These are phyloP conservation scores for Pandemis cinnamomeana DNA, from an alignment of 2,888 invertebrate species.

Conservation along the genomic window DNA sequence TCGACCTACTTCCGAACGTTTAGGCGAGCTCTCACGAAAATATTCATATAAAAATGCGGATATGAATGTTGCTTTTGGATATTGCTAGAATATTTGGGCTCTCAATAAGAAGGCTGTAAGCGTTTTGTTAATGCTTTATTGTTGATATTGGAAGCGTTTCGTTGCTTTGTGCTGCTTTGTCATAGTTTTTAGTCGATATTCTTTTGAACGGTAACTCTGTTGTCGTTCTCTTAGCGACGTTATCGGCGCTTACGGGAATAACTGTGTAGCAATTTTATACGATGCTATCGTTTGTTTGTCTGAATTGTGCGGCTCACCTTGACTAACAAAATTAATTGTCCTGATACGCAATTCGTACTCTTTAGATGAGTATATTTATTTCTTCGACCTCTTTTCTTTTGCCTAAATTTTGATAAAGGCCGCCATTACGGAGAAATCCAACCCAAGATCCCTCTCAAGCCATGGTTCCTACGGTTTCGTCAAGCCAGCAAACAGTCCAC, in stretches of 20 bases:
- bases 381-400: no score
- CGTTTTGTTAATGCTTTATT: conserved; percentile 44
- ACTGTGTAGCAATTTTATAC: background rate
- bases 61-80: conserved; percentile 61
- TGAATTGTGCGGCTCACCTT: background rate
- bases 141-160: conserved; percentile 30
- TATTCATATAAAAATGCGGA: conserved; percentile 61
- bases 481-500: no score
- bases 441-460: no score
- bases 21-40: conserved; percentile 64
- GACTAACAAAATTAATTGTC: background rate
- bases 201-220: background rate
- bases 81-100: conserved; percentile 56
- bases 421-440: no score
- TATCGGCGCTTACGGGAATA: background rate
- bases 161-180: background rate
- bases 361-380: no score
- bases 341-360: no score
- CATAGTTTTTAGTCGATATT: conserved; percentile 12
- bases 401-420: no score
- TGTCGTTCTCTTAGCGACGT: background rate
- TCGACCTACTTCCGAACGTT: conserved; percentile 70
- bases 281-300: background rate
- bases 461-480: no score
- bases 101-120: conserved; percentile 43